Evolutionary conservation across 2,797 vertebrate genomes (phyloP), one percentile per base, ranked within the genome.

Genomic region (Rachycentron canadum): DNA sequence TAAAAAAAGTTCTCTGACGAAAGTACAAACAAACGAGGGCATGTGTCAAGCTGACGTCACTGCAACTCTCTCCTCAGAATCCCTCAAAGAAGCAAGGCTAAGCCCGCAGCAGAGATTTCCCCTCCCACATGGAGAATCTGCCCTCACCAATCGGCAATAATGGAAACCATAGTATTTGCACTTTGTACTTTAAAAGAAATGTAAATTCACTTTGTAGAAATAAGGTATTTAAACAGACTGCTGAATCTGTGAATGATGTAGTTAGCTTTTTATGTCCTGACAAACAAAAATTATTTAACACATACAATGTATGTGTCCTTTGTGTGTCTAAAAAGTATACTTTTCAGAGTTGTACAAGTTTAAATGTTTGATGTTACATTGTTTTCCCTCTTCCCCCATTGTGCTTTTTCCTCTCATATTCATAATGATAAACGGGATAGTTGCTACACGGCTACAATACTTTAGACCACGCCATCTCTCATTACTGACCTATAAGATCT

Each of bases 201-300:
- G 97, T 99, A 98, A 97, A 98, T 98, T 98, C 97, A 97, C 97
- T 96, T 96, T 97, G 97, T 98, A 99, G 98, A 97, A 95, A 96
- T 92, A 91, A 96, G 95, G 95, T 97, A 97, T 97, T 97, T 97
- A 97, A 97, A 94, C 95, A 95, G 95, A 97, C 95, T 94, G 96
- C 96, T 94, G 92, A 95, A 96, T 96, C 96, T 97, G 97, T 97
- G 97, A 97, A 97, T 95, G 93, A 89, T 93, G 94, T 95, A 95
- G 96, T 94, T 95, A 95, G 95, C 94, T 93, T 95, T 93, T 87
- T 90, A 90, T 94, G 93, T 94, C 90, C 92, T 94, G 93, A 94
- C 91, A 89, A 92, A 61, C 82, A 83, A 94, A 94, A 93, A 93
- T 93, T 87, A 94, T 94, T 93, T 91, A 95, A 96, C 96, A 96